A percentile compares a stretch with the other conserved stretches of the same genome.
Evolutionary conservation across 2,113 vertebrate genomes (phyloP).

Genomic region (Elachura formosa): DNA sequence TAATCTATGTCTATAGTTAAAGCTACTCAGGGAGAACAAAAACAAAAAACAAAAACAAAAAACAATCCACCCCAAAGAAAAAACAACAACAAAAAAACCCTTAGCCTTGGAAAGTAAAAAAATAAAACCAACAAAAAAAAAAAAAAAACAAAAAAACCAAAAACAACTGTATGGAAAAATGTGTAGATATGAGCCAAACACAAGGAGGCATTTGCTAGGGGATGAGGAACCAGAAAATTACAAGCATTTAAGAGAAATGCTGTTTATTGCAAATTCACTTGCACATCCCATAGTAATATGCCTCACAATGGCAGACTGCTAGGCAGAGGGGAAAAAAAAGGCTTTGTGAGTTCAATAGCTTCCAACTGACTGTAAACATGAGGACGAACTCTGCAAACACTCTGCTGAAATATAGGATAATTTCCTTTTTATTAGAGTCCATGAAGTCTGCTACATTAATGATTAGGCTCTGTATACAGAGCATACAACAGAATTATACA

Average conservation of each 20-base stretch:
- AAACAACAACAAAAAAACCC: neutral
- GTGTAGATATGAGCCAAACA: slow-evolving; percentile 48
- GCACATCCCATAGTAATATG: slow-evolving; percentile 20
- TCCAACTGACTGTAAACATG: slow-evolving; percentile 49
- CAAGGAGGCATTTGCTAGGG: slow-evolving; percentile 50
- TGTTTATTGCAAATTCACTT: slow-evolving; percentile 64
- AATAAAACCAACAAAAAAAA: slow-evolving; percentile 31
- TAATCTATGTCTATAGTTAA: slow-evolving; percentile 45
- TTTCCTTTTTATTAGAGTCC: slow-evolving; percentile 58
- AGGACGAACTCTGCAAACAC: slow-evolving; percentile 37
- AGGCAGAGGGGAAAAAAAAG: slow-evolving; percentile 1
- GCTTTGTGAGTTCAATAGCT: slow-evolving; percentile 51
- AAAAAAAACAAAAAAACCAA: neutral
- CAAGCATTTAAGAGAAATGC: slow-evolving; percentile 66
- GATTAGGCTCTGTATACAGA: slow-evolving; percentile 6
- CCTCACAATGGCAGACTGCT: neutral
- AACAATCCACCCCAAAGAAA: too few relatives aligned
- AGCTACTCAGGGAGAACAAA: neutral
- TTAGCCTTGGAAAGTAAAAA: slow-evolving; percentile 10
- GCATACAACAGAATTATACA: slow-evolving; percentile 21
- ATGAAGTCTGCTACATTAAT: slow-evolving; percentile 37
- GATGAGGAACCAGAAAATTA: slow-evolving; percentile 58
- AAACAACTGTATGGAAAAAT: slow-evolving; percentile 43
- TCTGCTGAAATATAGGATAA: slow-evolving; percentile 53
- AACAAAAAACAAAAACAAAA: neutral